These are phyloP conservation scores for Alcis repandata DNA, from an alignment of 2,888 invertebrate genomes.

Conservation along the genomic window DNA sequence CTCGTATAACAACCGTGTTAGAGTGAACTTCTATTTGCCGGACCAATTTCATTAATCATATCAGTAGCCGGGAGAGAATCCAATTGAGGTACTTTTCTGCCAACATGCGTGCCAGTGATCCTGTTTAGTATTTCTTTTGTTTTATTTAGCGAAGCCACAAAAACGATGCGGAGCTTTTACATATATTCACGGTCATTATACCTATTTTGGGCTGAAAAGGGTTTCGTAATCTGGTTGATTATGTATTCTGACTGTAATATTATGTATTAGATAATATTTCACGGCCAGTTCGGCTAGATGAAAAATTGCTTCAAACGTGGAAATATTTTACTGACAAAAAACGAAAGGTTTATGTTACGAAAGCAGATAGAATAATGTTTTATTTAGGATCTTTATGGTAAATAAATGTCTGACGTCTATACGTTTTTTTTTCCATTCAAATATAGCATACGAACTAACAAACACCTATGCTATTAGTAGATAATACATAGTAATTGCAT, in stretches of 20 bases:
- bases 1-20: neutral
- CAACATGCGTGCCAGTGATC: constrained; percentile 45
- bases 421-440: no score
- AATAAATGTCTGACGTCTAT: no score
- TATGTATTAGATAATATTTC: constrained; percentile 42
- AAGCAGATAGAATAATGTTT: neutral
- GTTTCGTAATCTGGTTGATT: constrained; percentile 54
- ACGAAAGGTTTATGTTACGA: neutral
- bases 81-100: constrained; percentile 44
- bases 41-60: constrained; percentile 45
- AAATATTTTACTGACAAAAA: constrained; percentile 8
- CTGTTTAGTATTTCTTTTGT: constrained; percentile 50
- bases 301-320: constrained; percentile 38
- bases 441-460: no score
- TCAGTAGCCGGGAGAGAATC: constrained; percentile 34
- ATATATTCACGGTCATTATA: constrained; percentile 52
- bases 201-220: constrained; percentile 52
- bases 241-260: constrained; percentile 47
- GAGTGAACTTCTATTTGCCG: constrained; percentile 28
- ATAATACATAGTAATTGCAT: neutral
- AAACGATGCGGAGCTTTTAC: constrained; percentile 46
- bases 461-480: neutral
- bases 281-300: constrained; percentile 39
- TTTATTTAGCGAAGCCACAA: constrained; percentile 48
- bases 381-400: no score